phyloP scores from a whole-genome alignment of 2,113 vertebrate species.

The Erythrolamprus reginae region DNA sequence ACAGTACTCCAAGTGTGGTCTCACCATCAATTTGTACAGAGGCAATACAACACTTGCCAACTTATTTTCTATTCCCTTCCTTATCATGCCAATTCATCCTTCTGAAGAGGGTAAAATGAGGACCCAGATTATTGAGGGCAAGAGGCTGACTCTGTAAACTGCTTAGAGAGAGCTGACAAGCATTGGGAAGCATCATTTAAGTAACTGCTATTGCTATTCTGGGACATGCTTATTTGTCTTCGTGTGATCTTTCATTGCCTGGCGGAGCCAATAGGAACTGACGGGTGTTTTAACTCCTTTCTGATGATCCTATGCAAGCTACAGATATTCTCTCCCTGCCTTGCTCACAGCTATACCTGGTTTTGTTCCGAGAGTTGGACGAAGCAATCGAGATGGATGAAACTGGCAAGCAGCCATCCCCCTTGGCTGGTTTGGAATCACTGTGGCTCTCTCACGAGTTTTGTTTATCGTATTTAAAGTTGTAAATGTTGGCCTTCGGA shows the following conservation, averaged over 20 bases:
- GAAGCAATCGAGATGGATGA: background rate
- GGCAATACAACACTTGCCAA: too few relatives aligned
- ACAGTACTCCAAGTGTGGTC: too few relatives aligned
- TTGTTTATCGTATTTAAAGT: background rate
- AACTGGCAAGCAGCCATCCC: background rate
- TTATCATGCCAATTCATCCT: too few relatives aligned
- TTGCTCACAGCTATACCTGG: background rate
- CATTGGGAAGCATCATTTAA: too few relatives aligned
- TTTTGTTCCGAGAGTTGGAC: background rate
- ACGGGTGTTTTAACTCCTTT: background rate
- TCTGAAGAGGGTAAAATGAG: too few relatives aligned
- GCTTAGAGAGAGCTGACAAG: too few relatives aligned
- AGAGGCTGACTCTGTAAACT: too few relatives aligned
- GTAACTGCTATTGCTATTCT: too few relatives aligned
- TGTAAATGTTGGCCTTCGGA: background rate
- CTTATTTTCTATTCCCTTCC: too few relatives aligned
- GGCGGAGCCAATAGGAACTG: background rate
- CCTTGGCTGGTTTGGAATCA: background rate
- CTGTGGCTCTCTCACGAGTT: background rate
- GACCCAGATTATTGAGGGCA: too few relatives aligned
- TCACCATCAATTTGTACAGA: too few relatives aligned
- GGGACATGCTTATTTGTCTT: too few relatives aligned
- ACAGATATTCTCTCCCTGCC: background rate
- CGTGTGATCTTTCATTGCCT: background rate
- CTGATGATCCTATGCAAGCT: background rate